A percentile compares a stretch with the other conserved stretches of the same genome.
These are phyloP conservation scores for Isurus oxyrinchus DNA, from an alignment of 2,113 vertebrate genomes.

Conservation along the genomic window DNA sequence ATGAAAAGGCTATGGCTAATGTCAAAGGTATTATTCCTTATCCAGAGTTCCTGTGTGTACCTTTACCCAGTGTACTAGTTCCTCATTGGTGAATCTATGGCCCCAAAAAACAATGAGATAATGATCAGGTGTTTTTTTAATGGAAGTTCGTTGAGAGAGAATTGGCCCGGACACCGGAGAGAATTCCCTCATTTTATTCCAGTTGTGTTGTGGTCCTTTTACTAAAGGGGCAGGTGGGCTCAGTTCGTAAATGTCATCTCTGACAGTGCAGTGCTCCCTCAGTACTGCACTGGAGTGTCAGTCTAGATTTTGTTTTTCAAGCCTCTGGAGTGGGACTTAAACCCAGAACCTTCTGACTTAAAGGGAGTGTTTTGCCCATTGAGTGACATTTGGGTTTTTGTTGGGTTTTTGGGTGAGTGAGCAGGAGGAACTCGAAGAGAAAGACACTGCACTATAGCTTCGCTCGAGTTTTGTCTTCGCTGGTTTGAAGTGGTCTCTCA, in stretches of 20 bases:
- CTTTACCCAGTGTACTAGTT: neutral
- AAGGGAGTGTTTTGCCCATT: neutral
- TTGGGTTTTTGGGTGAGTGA: neutral
- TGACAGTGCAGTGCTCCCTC: neutral
- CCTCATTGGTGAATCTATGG: neutral
- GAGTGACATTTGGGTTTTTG: neutral
- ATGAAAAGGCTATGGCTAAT: no score
- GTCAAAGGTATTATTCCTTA: neutral
- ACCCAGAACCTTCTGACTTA: neutral
- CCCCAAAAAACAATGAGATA: neutral
- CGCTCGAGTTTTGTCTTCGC: neutral
- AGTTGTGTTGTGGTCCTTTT: neutral
- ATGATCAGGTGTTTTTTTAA: neutral
- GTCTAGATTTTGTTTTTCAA: neutral
- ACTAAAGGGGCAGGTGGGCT: neutral
- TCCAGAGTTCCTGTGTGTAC: neutral
- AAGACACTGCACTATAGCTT: neutral
- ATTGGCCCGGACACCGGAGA: neutral
- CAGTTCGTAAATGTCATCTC: neutral
- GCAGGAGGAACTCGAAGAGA: neutral
- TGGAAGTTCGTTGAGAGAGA: neutral
- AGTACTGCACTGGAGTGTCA: neutral
- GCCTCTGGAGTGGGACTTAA: neutral
- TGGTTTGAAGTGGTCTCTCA: neutral
- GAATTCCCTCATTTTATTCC: neutral